Base-by-base conservation (phyloP, 2,888 invertebrate species). In the Lobophora halterata region DNA sequence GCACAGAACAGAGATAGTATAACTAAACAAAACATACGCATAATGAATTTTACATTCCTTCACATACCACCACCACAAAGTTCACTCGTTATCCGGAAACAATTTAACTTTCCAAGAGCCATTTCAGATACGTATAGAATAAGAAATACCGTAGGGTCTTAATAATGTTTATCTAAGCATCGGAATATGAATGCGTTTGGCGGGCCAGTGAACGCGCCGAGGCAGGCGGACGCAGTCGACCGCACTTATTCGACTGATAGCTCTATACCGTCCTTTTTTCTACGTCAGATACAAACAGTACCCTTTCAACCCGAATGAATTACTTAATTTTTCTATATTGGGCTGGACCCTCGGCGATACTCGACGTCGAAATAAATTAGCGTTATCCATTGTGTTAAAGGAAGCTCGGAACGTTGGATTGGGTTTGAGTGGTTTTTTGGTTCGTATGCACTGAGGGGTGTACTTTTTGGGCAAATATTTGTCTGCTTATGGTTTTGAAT, bases 281-380 rank as follows among this genome's bases (percentile, higher is more conserved):
- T 68, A 73, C 64, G 82, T 82, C 83, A 82, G 76, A 76, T 66
- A 79, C 80, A 82, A 75, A 68, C 76, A 70, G 67, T 67, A 85
- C 82, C 83, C 85, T 79, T 85, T 82, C 79, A 73, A 74, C 69
- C 68, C 72, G 67, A 83, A 85, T 80, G 80, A 83, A 85, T 86
- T 77, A 79, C 81, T 83, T 83, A 83, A 83, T 85, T 83, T 82
- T 78, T 82, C 72, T 71, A 69, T 73, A 72, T 72, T 68, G 65
- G 56, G 63, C 65, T 68, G 67, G 65, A 68, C 74, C 75, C 73
- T 68, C 61, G 52, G 64, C 62, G 56, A 65, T 65, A 63, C 62
- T 74, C 63, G 59, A 73, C 66, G 78, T 80, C 79, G 55, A 79
- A 80, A 79, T 80, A 79, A 79, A 81, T 81, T 79, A 79, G 67